Evolutionary conservation across 1,140 invertebrate species (phyloP), one percentile per base, ranked within the genome.

Genomic region (Aricia agestis): DNA sequence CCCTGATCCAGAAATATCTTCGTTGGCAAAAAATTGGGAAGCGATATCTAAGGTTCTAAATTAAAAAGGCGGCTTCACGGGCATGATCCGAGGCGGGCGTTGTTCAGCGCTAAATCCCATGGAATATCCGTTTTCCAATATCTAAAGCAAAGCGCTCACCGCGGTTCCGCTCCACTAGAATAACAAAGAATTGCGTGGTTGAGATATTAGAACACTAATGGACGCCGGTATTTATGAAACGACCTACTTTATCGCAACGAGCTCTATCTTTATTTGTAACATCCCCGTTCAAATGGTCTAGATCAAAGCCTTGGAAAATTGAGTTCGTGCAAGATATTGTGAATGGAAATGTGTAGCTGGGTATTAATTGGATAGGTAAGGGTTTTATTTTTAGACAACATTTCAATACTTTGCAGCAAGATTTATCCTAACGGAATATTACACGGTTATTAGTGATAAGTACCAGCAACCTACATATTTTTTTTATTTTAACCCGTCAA

Each of bases 71-170:
- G 65, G 67, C 42, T 72, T 70, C 68, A 65, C 71, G 70, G 74
- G 76, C 72, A 73, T 70, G 71, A 74, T 74, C 73, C 73, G 69
- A 68, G 71, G 73, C 69, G 77, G 71, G 67, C 74, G 73, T 72
- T 72, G 70, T 72, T 76, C 75, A 67, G 58, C 77, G 75, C 79
- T 85, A 86, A 90, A 86, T 89, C 84, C 84, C 80, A 68, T 78
- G 69, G 76, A 85, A 82, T 85, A 86, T 88, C 82, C 84, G 82
- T 87, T 87, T 87, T 85, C 84, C 85, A 85, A 90, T 90, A 90
- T 83, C 83, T 85, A 84, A 87, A 89, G 84, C 83, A 82, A 77
- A 82, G 79, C 79, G 78, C 77, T 84, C 80, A 74, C 77, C 73
- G 76, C 77, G 78, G 78, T 76, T 82, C 77, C 80, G 81, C 84